These are phyloP conservation scores for Cottus gobio DNA, from an alignment of 2,113 vertebrate genomes.

Conservation along the genomic window DNA sequence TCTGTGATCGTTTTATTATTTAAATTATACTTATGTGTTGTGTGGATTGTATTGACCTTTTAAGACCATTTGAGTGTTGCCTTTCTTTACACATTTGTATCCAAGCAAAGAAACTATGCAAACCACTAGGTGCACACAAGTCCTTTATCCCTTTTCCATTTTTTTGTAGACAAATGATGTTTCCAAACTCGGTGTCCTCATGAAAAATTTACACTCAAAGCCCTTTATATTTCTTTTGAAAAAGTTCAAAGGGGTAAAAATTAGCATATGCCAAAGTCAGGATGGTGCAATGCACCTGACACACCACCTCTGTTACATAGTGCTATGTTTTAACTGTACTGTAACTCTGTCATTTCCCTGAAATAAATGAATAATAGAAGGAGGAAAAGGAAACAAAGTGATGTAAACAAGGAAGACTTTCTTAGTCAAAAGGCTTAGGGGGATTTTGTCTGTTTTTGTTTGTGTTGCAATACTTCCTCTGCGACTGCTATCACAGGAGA, in stretches of 20 bases:
- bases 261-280: conserved; percentile 77
- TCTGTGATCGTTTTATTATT: background rate
- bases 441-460: conserved; percentile 56
- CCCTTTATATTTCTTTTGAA: conserved; percentile 79
- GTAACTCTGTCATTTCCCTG: conserved; percentile 57
- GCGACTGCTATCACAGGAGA: conserved; percentile 50
- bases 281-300: conserved; percentile 83
- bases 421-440: conserved; percentile 49
- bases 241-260: conserved; percentile 78
- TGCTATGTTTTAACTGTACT: conserved; percentile 65
- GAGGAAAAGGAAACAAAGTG: conserved; percentile 62
- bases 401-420: conserved; percentile 64
- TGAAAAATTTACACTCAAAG: conserved; percentile 75
- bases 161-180: conserved; percentile 66
- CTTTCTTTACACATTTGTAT: conserved; percentile 29
- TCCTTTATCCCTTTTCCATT: conserved; percentile 41
- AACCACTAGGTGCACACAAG: conserved; percentile 21
- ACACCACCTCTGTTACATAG: conserved; percentile 72
- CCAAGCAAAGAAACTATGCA: conserved; percentile 46
- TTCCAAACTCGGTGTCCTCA: conserved; percentile 61
- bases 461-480: conserved; percentile 62
- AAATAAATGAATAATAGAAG: conserved; percentile 68
- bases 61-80: background rate
- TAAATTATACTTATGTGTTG: background rate
- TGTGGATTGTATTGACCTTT: background rate